These are phyloP conservation scores for Drosophila heteroneura DNA, from an alignment of 2,888 invertebrate species.

Conservation along the genomic window DNA sequence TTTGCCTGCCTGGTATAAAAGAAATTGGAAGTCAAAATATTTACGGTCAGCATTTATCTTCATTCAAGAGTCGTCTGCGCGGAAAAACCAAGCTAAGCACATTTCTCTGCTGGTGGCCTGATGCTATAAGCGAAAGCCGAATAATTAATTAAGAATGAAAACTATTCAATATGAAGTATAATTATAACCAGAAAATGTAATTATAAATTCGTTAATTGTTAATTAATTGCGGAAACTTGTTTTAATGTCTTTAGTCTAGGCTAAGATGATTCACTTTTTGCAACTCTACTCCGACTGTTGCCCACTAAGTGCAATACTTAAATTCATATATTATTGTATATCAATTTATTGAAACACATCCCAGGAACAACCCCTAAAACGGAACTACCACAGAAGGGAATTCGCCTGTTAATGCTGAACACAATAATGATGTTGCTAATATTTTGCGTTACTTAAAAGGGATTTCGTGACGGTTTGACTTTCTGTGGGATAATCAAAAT, in stretches of 20 bases:
- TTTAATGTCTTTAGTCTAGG: background rate
- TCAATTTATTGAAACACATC: background rate
- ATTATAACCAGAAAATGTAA: background rate
- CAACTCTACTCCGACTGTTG: background rate
- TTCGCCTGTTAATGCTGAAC: conserved; percentile 20
- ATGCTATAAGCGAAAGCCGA: conserved; percentile 37
- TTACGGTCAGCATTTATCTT: conserved; percentile 76
- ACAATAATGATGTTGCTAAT: conserved; percentile 59
- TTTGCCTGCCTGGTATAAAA: conserved; percentile 20
- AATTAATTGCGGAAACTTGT: background rate
- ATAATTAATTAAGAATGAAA: conserved; percentile 21
- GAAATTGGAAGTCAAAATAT: conserved; percentile 72
- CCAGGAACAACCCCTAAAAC: conserved; percentile 26
- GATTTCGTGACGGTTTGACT: conserved; percentile 84
- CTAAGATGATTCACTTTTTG: background rate
- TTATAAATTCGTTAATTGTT: background rate
- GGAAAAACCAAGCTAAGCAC: conserved; percentile 36
- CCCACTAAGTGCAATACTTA: conserved; percentile 5
- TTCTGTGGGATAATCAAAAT: conserved; percentile 85
- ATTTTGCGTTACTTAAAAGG: conserved; percentile 60
- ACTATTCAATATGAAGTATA: conserved; percentile 12
- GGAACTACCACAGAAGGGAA: conserved; percentile 14
- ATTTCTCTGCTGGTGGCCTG: conserved; percentile 12
- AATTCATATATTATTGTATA: conserved; percentile 3
- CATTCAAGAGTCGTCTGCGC: conserved; percentile 33